phyloP scores from a whole-genome alignment of 1,140 invertebrate genomes.

The Oryzaephilus surinamensis region DNA sequence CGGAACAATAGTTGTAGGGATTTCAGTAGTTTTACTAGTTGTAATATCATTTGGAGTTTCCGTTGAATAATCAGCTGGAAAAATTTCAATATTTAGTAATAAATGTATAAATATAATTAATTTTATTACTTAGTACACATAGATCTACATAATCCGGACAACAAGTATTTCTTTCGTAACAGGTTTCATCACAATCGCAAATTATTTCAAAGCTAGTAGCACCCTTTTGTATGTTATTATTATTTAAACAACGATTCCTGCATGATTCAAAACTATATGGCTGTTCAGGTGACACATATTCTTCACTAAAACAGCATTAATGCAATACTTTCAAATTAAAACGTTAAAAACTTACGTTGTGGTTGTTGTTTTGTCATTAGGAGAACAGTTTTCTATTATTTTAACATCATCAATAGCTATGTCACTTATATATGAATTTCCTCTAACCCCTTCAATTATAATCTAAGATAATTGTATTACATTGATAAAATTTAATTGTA shows the following conservation, averaged over 20 bases:
- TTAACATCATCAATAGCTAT: slow-evolving; percentile 63
- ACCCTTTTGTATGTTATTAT: slow-evolving; percentile 5
- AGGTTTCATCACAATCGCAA: slow-evolving; percentile 29
- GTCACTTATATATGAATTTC: slow-evolving; percentile 55
- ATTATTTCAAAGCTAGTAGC: slow-evolving; percentile 6
- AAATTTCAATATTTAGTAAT: not conserved
- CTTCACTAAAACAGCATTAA: slow-evolving; percentile 8
- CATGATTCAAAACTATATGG: slow-evolving; percentile 23
- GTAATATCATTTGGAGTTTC: not conserved
- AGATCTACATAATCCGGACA: slow-evolving; percentile 28
- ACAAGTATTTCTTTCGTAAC: slow-evolving; percentile 21
- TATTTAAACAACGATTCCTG: slow-evolving; percentile 18
- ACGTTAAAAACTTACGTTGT: slow-evolving; percentile 20
- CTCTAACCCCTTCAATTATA: slow-evolving; percentile 57
- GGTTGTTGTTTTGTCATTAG: slow-evolving; percentile 14
- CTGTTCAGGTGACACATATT: slow-evolving; percentile 10
- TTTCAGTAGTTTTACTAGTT: not conserved
- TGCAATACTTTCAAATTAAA: not conserved
- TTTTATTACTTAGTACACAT: slow-evolving; percentile 16
- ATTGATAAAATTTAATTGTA: slow-evolving; percentile 2
- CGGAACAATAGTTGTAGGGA: not conserved
- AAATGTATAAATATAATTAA: not conserved
- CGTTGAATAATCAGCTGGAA: not conserved
- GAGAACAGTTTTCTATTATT: slow-evolving; percentile 24
- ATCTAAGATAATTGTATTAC: slow-evolving; percentile 41